A percentile compares a stretch with the other conserved stretches of the same genome.
Evolutionary conservation across 2,113 vertebrate species (phyloP).

Genomic region (Cavia porcellus): DNA sequence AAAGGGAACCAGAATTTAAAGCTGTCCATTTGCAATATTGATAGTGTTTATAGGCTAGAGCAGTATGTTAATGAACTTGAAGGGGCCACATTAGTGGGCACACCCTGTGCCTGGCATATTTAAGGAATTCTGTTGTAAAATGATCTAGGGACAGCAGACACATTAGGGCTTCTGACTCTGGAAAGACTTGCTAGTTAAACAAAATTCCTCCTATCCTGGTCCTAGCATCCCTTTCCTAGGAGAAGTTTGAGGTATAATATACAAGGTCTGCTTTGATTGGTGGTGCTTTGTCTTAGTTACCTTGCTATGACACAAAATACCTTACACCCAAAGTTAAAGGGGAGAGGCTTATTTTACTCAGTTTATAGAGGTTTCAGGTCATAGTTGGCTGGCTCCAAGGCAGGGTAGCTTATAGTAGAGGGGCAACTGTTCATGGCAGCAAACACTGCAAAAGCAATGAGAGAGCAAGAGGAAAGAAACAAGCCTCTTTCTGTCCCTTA

Average conservation of each 20-base stretch:
- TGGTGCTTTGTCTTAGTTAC: background rate
- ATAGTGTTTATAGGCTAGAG: slow-evolving; percentile 82
- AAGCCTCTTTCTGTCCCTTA: background rate
- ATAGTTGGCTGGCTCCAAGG: background rate
- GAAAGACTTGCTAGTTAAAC: background rate
- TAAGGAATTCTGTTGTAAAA: slow-evolving; percentile 61
- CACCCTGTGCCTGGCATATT: slow-evolving; percentile 73
- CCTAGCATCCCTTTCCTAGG: background rate
- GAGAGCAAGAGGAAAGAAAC: background rate
- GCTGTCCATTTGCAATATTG: slow-evolving; percentile 76
- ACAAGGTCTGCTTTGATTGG: background rate
- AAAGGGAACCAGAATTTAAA: slow-evolving; percentile 71
- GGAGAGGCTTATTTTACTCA: background rate
- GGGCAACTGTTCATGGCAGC: background rate
- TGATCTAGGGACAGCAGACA: background rate
- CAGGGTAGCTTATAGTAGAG: background rate
- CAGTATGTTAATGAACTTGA: slow-evolving; percentile 66
- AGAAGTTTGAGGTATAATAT: fast-evolving
- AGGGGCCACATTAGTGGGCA: slow-evolving; percentile 3
- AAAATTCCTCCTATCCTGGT: background rate
- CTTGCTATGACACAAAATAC: background rate
- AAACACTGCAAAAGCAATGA: background rate
- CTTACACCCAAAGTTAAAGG: background rate
- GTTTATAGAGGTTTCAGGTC: background rate
- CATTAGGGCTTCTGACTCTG: background rate